phyloP scores from a whole-genome alignment of 1,140 invertebrate species.

The Coptotermes formosanus region DNA sequence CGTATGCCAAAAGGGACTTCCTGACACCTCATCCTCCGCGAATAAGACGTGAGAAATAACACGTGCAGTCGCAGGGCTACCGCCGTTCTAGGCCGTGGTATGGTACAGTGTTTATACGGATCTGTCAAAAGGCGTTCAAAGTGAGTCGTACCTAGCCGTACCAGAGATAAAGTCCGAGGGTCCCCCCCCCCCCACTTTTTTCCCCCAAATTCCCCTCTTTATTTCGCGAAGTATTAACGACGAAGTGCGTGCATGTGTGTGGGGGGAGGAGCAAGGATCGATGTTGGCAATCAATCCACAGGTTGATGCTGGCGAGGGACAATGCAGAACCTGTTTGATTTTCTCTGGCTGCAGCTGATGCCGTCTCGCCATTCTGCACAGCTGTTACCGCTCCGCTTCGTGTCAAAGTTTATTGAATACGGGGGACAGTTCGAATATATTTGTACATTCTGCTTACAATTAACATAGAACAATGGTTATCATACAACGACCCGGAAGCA shows the following conservation, averaged over 20 bases:
- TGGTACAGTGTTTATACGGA: not conserved
- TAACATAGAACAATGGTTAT: no score
- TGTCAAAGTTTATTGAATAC: conserved; percentile 15
- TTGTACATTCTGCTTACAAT: not conserved
- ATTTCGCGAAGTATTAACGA: not conserved
- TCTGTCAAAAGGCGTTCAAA: not conserved
- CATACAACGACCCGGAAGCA: no score
- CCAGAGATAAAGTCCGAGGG: not conserved
- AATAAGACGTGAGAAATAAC: not conserved
- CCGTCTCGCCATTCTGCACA: not conserved
- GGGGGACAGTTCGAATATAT: conserved; percentile 7
- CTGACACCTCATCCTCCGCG: not conserved
- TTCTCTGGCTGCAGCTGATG: not conserved
- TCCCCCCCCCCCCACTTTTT: not conserved
- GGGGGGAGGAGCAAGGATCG: not conserved
- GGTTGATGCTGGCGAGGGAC: not conserved
- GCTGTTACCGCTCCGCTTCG: not conserved
- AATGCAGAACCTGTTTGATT: not conserved
- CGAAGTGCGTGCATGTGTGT: not conserved
- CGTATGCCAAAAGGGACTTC: not conserved
- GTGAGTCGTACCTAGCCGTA: not conserved
- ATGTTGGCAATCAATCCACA: not conserved
- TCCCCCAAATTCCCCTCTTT: not conserved
- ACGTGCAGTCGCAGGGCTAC: not conserved
- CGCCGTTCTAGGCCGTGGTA: not conserved